Conservation (phyloP, 1,140 invertebrate species). For the Portunus trituberculatus region DNA sequence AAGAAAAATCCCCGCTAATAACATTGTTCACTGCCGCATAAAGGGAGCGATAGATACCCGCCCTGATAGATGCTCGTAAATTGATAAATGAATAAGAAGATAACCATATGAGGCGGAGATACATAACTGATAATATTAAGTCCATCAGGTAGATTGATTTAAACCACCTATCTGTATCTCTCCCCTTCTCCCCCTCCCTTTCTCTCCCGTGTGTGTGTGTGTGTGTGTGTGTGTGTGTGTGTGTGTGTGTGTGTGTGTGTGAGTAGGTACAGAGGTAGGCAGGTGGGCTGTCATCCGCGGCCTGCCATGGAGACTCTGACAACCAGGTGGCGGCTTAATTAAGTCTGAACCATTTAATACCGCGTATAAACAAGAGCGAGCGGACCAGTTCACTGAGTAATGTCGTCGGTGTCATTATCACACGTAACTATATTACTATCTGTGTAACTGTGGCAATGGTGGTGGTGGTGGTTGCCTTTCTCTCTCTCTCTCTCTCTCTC, state of each 20-base stretch:
- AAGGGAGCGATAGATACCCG: no score
- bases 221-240: neutral
- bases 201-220: constrained; percentile 2
- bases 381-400: constrained; percentile 49
- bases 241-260: neutral
- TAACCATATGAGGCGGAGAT: no score
- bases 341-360: constrained; percentile 45
- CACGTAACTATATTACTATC: neutral
- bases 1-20: neutral
- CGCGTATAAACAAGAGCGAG: constrained; percentile 35
- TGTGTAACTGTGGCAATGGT: neutral
- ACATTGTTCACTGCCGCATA: no score
- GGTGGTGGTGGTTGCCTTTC: neutral
- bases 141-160: no score
- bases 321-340: neutral
- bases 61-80: no score
- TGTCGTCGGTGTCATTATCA: constrained; percentile 42
- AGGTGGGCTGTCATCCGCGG: no score
- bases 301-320: neutral
- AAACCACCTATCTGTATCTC: neutral
- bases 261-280: no score
- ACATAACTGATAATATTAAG: no score
- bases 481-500: constrained; percentile 34
- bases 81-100: no score
- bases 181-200: neutral